Percentiles rank a stretch among this genome's conserved stretches.
Conservation (phyloP, 1,140 invertebrate species). For the Lineus longissimus region DNA sequence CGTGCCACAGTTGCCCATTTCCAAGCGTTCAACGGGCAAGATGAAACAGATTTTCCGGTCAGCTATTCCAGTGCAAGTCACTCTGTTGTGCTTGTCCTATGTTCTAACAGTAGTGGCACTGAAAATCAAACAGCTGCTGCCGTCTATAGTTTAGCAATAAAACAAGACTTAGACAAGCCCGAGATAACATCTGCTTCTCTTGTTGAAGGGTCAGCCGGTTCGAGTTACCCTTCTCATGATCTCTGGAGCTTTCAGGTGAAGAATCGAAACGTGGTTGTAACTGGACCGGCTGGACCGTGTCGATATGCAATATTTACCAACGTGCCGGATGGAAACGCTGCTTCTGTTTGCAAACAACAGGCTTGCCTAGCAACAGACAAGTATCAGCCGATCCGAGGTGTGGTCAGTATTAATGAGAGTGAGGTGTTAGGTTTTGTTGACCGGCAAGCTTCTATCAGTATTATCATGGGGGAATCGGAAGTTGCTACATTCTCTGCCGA, state of each 20-base stretch:
- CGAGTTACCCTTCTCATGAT: slow-evolving; percentile 18
- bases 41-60: slow-evolving; percentile 10
- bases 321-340: background rate
- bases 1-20: background rate
- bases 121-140: slow-evolving; percentile 26
- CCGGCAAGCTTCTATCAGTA: slow-evolving; percentile 15
- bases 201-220: slow-evolving; percentile 13
- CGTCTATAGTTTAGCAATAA: slow-evolving; percentile 21
- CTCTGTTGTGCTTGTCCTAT: slow-evolving; percentile 24
- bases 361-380: slow-evolving; percentile 24
- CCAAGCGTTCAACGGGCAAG: slow-evolving; percentile 19
- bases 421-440: slow-evolving; percentile 22
- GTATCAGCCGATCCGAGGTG: slow-evolving; percentile 13
- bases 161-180: too few relatives aligned
- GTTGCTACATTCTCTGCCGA: slow-evolving; percentile 8
- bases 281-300: slow-evolving; percentile 29
- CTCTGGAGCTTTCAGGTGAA: slow-evolving; percentile 26
- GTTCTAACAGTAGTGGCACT: slow-evolving; percentile 30
- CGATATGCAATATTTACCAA: slow-evolving; percentile 25
- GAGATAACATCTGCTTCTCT: slow-evolving; percentile 5
- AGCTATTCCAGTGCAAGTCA: slow-evolving; percentile 9
- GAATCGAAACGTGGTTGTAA: slow-evolving; percentile 12
- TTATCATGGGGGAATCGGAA: slow-evolving; percentile 23
- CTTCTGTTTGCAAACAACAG: slow-evolving; percentile 7
- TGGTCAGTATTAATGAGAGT: slow-evolving; percentile 15